Evolutionary conservation across 2,888 invertebrate species (phyloP), one percentile per base, ranked within the genome.

Genomic region (Pherbina coryleti): DNA sequence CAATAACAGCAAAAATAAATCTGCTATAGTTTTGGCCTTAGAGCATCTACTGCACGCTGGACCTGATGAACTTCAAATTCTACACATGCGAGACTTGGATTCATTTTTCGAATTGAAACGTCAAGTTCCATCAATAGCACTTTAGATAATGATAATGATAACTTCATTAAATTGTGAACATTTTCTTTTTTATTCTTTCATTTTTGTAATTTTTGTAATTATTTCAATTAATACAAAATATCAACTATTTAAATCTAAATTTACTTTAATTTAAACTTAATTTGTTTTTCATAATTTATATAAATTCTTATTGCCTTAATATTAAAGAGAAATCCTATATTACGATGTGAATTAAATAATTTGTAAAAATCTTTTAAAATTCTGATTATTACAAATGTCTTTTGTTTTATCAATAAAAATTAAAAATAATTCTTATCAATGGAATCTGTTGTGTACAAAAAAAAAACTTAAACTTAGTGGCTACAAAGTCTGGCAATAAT

Each of bases 281-380:
- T 60, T 14, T 60, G 22, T 25, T n/a, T 22, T 67, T 37, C 14
- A 34, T 67, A 19, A 67, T 67, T 67, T 37, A 67, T n/a, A 76
- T 76, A 69, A 79, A 77, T 73, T 78, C 60, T 60, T 72, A 77
- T 57, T 25, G 28, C n/a, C 28, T 60, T 60, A 19, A 60, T 25
- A 60, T 25, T 60, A 60, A 60, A 25, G 22, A 60, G 25, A 60
- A 60, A 11, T 19, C 57, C 25, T 11, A 19, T 19, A n/a, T 22
- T 55, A 55, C 3, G 28, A 57, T 57, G 17, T 22, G 9, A 2
- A 22, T 22, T n/a, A 9, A 22, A 2, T 11, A 44, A 11, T 44
- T 44, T 11, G 2, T 11, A 11, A 44, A 44, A 44, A 25, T 60
- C 25, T 60, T 22, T 60, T n/a, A n/a, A n/a, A 28, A 60, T 8